Evolutionary conservation across 2,888 invertebrate species (phyloP).

Genomic region (Limnephilus rhombicus): DNA sequence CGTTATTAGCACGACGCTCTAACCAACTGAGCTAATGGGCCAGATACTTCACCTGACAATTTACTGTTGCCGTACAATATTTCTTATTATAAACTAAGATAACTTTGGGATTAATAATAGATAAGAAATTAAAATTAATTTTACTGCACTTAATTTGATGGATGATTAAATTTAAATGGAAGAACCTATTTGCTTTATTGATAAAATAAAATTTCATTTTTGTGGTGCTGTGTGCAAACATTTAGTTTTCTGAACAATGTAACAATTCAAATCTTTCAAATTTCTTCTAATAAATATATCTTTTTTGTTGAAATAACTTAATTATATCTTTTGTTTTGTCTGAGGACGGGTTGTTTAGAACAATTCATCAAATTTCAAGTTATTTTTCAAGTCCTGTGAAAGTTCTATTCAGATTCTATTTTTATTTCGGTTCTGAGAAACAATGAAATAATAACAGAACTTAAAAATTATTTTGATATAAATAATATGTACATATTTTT

Average conservation of each 20-base stretch:
- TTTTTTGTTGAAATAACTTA: no score
- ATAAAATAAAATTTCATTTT: not conserved
- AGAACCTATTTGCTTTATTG: not conserved
- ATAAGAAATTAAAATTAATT: not conserved
- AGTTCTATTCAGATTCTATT: no score
- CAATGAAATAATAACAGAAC: no score
- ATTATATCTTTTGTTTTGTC: no score
- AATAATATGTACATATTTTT: no score
- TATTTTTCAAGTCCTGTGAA: no score
- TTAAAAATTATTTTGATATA: no score
- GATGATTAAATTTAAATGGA: not conserved
- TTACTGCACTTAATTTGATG: not conserved
- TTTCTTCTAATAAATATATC: no score
- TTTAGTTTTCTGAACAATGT: not conserved
- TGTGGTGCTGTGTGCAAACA: not conserved
- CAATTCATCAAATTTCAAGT: no score
- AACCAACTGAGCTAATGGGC: conserved; percentile 84
- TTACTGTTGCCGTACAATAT: not conserved
- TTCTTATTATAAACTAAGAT: not conserved
- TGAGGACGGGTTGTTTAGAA: no score
- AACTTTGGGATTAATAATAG: not conserved
- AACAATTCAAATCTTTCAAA: no score
- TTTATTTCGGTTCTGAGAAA: no score
- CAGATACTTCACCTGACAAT: conserved; percentile 70
- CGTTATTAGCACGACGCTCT: conserved; percentile 88